Evolutionary conservation across 2,888 invertebrate genomes (phyloP).

Genomic region (Drosophila yooni): DNA sequence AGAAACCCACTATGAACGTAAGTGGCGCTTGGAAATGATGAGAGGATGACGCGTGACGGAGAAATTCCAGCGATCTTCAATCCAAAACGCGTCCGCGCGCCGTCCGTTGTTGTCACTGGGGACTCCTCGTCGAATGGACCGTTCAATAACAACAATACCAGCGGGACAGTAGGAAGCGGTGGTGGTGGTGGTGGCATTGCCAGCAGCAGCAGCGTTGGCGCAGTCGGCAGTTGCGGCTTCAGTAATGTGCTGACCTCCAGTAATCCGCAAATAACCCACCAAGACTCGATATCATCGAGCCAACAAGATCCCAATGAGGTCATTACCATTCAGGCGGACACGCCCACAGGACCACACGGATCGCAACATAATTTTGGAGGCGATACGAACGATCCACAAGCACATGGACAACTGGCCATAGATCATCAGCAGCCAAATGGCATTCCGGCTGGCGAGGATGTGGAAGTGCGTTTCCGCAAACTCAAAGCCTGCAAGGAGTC

Average conservation of each 20-base stretch:
- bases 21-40: constrained; percentile 58
- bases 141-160: constrained; percentile 55
- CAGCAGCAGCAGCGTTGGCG: constrained; percentile 34
- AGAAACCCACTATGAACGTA: constrained; percentile 39
- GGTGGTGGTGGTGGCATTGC: constrained; percentile 36
- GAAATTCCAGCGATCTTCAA: constrained; percentile 93
- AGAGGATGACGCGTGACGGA: constrained; percentile 89
- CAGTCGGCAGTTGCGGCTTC: constrained; percentile 77
- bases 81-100: constrained; percentile 89
- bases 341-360: constrained; percentile 68
- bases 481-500: constrained; percentile 88
- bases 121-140: constrained; percentile 86
- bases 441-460: constrained; percentile 65
- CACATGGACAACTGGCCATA: constrained; percentile 63
- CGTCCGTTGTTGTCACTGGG: constrained; percentile 89
- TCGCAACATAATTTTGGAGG: constrained; percentile 66
- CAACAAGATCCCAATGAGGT: constrained; percentile 87
- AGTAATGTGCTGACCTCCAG: constrained; percentile 85
- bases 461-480: constrained; percentile 78
- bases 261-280: constrained; percentile 86
- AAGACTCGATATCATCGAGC: constrained; percentile 87
- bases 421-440: constrained; percentile 74
- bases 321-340: constrained; percentile 82
- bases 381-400: constrained; percentile 66
- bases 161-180: constrained; percentile 6